Percentiles rank a stretch among this genome's conserved stretches.
Conservation (phyloP, 2,113 vertebrate genomes). For the Coryphaenoides rupestris region DNA sequence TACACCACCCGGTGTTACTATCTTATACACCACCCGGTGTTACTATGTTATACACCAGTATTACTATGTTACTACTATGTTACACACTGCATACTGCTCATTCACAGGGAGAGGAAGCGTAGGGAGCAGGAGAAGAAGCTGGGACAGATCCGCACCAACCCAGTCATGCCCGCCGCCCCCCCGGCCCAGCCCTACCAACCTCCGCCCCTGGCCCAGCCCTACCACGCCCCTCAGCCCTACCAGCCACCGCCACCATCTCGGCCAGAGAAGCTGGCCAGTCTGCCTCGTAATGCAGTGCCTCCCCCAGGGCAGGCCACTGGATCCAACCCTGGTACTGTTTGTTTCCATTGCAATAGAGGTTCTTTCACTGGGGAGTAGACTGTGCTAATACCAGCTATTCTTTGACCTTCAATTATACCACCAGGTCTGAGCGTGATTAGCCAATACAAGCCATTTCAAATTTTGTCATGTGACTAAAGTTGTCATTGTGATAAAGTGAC, state of each 20-base stretch:
- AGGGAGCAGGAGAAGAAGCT: slow-evolving; percentile 93
- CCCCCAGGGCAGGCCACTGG: slow-evolving; percentile 34
- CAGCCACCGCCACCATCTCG: slow-evolving; percentile 61
- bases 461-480: too few relatives aligned
- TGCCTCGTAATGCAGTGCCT: slow-evolving; percentile 65
- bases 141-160: slow-evolving; percentile 84
- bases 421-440: too few relatives aligned
- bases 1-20: too few relatives aligned
- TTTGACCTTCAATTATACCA: too few relatives aligned
- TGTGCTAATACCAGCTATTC: too few relatives aligned
- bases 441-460: too few relatives aligned
- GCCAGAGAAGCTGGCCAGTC: slow-evolving; percentile 80
- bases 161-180: slow-evolving; percentile 62
- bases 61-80: too few relatives aligned
- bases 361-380: too few relatives aligned
- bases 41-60: too few relatives aligned
- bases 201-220: slow-evolving; percentile 60
- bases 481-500: too few relatives aligned
- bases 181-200: slow-evolving; percentile 66
- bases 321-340: slow-evolving; percentile 61
- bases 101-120: slow-evolving; percentile 85
- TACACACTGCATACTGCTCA: background rate
- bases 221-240: slow-evolving; percentile 40
- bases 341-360: background rate
- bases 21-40: too few relatives aligned